Percentiles rank a stretch among this genome's conserved stretches.
Conservation (phyloP, 2,113 vertebrate genomes). For the Nothoprocta perdicaria region DNA sequence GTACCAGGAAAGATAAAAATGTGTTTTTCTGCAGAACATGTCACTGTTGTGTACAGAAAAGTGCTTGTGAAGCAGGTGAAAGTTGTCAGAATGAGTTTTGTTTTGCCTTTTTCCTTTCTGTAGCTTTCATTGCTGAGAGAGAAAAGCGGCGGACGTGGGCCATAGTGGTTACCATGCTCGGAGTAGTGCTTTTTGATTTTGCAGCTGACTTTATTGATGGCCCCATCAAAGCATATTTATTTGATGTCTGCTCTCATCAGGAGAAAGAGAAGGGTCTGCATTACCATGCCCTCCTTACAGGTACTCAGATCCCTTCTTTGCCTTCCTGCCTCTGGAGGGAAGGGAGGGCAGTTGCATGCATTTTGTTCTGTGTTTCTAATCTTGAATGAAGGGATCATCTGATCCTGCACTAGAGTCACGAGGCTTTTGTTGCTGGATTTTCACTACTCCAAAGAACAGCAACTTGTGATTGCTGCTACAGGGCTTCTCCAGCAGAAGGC, state of each 20-base stretch:
- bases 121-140: constrained; percentile 73
- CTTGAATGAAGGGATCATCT: constrained; percentile 69
- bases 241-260: constrained; percentile 93
- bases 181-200: constrained; percentile 97
- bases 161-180: constrained; percentile 91
- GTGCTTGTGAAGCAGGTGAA: background rate
- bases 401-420: constrained; percentile 64
- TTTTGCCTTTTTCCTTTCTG: constrained; percentile 63
- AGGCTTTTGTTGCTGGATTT: constrained; percentile 30
- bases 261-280: constrained; percentile 96
- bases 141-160: constrained; percentile 79
- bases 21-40: background rate
- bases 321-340: background rate
- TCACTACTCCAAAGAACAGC: constrained; percentile 24
- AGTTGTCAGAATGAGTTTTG: constrained; percentile 41
- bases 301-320: constrained; percentile 73
- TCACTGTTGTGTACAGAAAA: background rate
- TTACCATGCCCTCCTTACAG: constrained; percentile 95
- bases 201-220: constrained; percentile 97
- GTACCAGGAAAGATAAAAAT: background rate
- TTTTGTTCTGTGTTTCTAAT: background rate
- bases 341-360: background rate
- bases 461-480: constrained; percentile 64
- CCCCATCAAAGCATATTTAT: constrained; percentile 97
- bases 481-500: background rate